phyloP scores from a whole-genome alignment of 2,113 vertebrate species.

The Aphelocoma coerulescens region DNA sequence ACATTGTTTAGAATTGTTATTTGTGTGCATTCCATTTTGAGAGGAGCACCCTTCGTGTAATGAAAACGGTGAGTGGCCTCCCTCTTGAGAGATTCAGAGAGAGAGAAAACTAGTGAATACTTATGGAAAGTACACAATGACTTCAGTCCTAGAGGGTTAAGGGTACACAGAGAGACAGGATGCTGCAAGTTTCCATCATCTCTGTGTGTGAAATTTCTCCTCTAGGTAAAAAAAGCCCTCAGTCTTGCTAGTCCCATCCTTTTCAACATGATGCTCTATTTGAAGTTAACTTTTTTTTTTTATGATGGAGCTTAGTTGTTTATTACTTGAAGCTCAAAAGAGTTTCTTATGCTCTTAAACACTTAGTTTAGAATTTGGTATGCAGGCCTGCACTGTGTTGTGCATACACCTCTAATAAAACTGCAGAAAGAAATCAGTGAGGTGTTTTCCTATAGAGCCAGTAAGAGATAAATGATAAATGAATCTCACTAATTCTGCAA shows the following conservation, averaged over 20 bases:
- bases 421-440: not conserved
- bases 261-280: not conserved
- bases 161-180: not conserved
- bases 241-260: not conserved
- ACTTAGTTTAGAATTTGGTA: not conserved
- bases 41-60: not conserved
- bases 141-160: not conserved
- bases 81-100: not conserved
- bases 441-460: not conserved
- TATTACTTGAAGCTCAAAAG: not conserved
- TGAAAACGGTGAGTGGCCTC: not conserved
- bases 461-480: conserved; percentile 18
- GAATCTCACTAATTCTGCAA: conserved; percentile 16
- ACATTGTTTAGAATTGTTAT: not conserved
- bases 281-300: not conserved
- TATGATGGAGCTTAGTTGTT: not conserved
- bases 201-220: not conserved
- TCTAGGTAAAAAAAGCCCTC: not conserved
- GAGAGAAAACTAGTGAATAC: not conserved
- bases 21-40: not conserved
- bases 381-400: not conserved
- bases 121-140: not conserved
- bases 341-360: not conserved
- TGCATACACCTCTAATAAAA: not conserved
- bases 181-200: not conserved